These are phyloP conservation scores for Steinernema khuongi DNA, from an alignment of 1,140 invertebrate species.

Conservation along the genomic window DNA sequence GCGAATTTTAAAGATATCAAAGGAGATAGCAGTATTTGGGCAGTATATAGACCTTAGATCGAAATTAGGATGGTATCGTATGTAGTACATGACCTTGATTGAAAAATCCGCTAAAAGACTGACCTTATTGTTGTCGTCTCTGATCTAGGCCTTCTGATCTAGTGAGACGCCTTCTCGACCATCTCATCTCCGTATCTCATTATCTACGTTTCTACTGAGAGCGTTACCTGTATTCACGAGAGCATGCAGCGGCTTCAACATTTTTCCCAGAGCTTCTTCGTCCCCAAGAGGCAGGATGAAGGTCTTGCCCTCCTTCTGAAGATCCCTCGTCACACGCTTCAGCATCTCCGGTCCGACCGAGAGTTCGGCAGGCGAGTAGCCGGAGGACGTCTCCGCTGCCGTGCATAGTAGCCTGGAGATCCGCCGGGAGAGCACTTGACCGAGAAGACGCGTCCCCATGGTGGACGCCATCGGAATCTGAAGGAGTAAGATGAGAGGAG, in stretches of 20 bases:
- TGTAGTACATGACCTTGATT: no score
- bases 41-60: no score
- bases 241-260: neutral
- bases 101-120: no score
- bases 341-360: constrained; percentile 16
- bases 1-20: neutral
- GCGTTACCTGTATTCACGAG: neutral
- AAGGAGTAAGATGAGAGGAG: neutral
- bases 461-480: neutral
- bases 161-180: no score
- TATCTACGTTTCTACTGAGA: no score
- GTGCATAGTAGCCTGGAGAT: neutral
- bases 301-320: constrained; percentile 22
- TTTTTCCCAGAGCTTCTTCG: constrained; percentile 13
- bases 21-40: neutral
- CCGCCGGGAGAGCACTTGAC: neutral
- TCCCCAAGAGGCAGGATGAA: constrained; percentile 19
- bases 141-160: no score
- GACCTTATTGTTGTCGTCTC: no score
- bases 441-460: neutral
- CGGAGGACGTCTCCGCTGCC: neutral
- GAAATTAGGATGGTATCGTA: no score
- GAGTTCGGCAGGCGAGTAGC: constrained; percentile 21
- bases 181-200: no score
- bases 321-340: constrained; percentile 19